Conservation (phyloP, 1,140 invertebrate species). For the Cyphomyrmex costatus region DNA sequence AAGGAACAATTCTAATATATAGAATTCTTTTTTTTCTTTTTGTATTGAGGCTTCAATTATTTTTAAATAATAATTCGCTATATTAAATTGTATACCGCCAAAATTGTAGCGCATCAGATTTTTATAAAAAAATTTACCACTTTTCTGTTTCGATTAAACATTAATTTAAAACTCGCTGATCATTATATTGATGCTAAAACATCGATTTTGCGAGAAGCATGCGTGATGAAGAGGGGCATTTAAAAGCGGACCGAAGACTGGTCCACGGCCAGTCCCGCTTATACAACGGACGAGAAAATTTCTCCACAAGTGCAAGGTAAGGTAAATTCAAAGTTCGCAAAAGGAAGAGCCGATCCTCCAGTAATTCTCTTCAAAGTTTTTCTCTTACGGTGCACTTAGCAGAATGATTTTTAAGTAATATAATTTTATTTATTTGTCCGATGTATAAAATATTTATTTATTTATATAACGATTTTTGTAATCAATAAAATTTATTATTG, state of each 20-base stretch:
- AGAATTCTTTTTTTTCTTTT: neutral
- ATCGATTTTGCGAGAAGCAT: neutral
- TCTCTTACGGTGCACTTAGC: neutral
- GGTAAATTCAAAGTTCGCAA: slow-evolving; percentile 45
- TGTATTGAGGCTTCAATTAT: neutral
- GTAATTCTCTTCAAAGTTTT: neutral
- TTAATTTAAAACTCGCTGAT: neutral
- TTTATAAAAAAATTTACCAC: neutral
- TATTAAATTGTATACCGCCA: neutral
- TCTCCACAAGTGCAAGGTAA: slow-evolving; percentile 70
- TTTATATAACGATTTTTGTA: neutral
- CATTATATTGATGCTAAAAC: neutral
- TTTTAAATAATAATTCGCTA: neutral
- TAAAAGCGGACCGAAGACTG: slow-evolving; percentile 71
- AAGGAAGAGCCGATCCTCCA: neutral
- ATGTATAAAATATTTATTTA: neutral
- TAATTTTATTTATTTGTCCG: neutral
- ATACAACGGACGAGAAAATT: slow-evolving; percentile 69
- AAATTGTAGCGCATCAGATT: neutral
- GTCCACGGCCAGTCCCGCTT: slow-evolving; percentile 66
- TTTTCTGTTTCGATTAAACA: neutral
- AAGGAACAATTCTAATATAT: neutral
- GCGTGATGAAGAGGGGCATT: slow-evolving; percentile 65
- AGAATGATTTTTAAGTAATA: neutral
- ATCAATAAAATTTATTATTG: slow-evolving; percentile 8